These are phyloP conservation scores for Pogonognathellus flavescens DNA, from an alignment of 1,140 invertebrate genomes.

Conservation along the genomic window DNA sequence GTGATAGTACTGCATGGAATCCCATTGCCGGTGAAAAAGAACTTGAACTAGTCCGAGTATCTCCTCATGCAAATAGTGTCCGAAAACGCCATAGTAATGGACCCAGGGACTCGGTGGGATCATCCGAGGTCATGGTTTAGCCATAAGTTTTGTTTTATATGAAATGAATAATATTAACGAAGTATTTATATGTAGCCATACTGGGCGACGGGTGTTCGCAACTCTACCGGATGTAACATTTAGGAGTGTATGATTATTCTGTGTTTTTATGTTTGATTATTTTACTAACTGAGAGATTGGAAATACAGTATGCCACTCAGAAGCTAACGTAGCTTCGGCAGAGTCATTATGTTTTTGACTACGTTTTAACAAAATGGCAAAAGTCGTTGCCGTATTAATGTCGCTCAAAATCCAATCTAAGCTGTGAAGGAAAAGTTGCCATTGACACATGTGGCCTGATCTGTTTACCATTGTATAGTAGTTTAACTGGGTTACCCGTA, in stretches of 20 bases:
- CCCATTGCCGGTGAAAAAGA: slow-evolving; percentile 56
- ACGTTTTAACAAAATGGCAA: too few relatives aligned
- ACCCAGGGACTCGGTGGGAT: slow-evolving; percentile 22
- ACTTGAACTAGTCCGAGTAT: slow-evolving; percentile 53
- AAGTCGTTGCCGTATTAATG: neutral
- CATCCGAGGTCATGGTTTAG: slow-evolving; percentile 65
- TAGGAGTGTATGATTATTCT: neutral
- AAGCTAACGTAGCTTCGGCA: too few relatives aligned
- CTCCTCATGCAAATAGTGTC: slow-evolving; percentile 52
- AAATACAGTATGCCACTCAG: too few relatives aligned
- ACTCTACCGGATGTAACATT: neutral
- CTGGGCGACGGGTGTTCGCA: neutral
- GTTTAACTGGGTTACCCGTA: neutral
- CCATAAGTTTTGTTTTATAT: neutral
- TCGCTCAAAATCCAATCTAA: too few relatives aligned
- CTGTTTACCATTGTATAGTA: neutral
- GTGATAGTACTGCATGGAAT: slow-evolving; percentile 54
- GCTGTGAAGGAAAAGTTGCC: too few relatives aligned
- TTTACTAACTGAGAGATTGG: neutral
- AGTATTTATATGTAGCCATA: neutral
- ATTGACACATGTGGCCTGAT: neutral
- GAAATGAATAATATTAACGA: neutral
- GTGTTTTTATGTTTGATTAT: neutral
- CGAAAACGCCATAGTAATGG: slow-evolving; percentile 59
- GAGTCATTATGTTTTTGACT: too few relatives aligned